phyloP scores from a whole-genome alignment of 2,888 invertebrate species.

The Sipunculus nudus region DNA sequence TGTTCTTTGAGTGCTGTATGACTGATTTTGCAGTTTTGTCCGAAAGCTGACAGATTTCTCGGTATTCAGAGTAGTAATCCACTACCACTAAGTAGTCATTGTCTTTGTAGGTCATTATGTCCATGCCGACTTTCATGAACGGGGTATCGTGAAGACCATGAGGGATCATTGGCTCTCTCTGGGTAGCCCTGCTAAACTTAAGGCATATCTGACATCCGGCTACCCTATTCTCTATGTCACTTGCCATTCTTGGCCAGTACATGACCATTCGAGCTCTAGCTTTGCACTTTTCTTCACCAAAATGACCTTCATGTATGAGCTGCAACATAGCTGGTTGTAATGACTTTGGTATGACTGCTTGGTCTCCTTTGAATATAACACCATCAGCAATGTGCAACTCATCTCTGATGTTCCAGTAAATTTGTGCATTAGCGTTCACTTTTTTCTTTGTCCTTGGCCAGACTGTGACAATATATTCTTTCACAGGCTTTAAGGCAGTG shows the following conservation, averaged over 20 bases:
- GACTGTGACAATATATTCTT: background rate
- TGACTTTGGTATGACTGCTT: slow-evolving; percentile 4
- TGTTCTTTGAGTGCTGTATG: slow-evolving; percentile 23
- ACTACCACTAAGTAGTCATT: slow-evolving; percentile 35
- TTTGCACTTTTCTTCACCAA: slow-evolving; percentile 21
- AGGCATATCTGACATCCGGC: slow-evolving; percentile 8
- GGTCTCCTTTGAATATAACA: background rate
- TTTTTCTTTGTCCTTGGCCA: slow-evolving; percentile 2
- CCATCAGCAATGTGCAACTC: slow-evolving; percentile 13
- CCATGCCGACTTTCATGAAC: slow-evolving; percentile 34
- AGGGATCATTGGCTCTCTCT: slow-evolving; percentile 22
- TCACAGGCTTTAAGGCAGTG: slow-evolving; percentile 1
- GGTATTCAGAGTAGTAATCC: slow-evolving; percentile 41
- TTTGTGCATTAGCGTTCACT: no score
- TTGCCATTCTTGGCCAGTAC: slow-evolving; percentile 25
- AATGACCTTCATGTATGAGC: slow-evolving; percentile 17
- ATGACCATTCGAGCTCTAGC: slow-evolving; percentile 14
- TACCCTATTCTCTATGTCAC: slow-evolving; percentile 15
- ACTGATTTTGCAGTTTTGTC: slow-evolving; percentile 32
- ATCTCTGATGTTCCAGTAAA: background rate
- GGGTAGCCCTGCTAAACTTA: slow-evolving; percentile 2
- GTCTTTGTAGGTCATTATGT: slow-evolving; percentile 20
- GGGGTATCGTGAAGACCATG: slow-evolving; percentile 22
- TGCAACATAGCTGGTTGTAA: background rate
- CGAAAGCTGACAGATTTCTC: slow-evolving; percentile 29